A percentile compares a stretch with the other conserved stretches of the same genome.
These are phyloP conservation scores for Panzeria rudis DNA, from an alignment of 2,888 invertebrate genomes.

Conservation along the genomic window DNA sequence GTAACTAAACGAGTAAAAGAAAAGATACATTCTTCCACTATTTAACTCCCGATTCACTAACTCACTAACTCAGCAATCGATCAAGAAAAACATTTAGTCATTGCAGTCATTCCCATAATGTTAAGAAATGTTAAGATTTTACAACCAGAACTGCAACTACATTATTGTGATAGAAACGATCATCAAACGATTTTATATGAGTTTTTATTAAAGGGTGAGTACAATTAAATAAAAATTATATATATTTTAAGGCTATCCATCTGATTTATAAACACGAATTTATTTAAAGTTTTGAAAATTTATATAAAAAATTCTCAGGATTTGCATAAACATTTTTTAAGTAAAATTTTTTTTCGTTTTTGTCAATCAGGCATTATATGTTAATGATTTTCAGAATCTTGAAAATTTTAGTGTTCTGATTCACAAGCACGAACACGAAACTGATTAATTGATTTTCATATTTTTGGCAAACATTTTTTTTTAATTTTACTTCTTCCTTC, in stretches of 20 bases:
- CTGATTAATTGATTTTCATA: too few species aligned
- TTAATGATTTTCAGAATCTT: too few species aligned
- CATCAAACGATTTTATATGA: conserved; percentile 37
- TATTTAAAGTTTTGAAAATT: too few species aligned
- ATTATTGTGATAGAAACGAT: conserved; percentile 51
- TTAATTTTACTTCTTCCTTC: too few species aligned
- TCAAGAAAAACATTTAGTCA: conserved; percentile 16
- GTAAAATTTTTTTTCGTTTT: too few species aligned
- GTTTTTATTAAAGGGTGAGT: conserved; percentile 60
- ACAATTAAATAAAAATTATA: neutral
- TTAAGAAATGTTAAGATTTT: conserved; percentile 53
- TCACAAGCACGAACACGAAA: too few species aligned
- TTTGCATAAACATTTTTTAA: too few species aligned
- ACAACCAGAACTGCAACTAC: conserved; percentile 58
- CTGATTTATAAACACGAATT: too few species aligned
- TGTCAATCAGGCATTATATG: too few species aligned
- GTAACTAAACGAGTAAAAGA: conserved; percentile 59
- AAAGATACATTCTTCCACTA: conserved; percentile 37
- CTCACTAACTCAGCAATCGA: conserved; percentile 9
- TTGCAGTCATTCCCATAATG: conserved; percentile 40
- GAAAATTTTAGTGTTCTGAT: too few species aligned
- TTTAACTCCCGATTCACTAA: conserved; percentile 32
- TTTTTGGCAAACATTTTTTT: too few species aligned
- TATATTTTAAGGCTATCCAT: neutral
- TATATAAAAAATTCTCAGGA: too few species aligned